phyloP scores from a whole-genome alignment of 2,797 vertebrate genomes.

The Rhynchonycteris naso region DNA sequence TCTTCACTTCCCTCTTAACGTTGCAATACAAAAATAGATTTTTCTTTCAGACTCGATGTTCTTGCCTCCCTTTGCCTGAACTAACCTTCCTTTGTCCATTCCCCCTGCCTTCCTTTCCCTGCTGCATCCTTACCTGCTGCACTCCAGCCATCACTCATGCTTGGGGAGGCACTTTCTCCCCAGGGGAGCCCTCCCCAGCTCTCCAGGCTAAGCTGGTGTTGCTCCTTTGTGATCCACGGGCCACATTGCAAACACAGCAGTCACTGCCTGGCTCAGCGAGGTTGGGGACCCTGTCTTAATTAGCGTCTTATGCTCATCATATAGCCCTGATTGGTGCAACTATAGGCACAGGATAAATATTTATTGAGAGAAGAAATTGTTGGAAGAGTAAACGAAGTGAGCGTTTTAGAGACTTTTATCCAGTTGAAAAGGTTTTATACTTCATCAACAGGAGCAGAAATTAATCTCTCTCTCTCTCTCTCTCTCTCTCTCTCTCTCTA shows the following conservation, averaged over 20 bases:
- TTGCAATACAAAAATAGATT: not conserved
- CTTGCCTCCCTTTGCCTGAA: not conserved
- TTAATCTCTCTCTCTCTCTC: not conserved
- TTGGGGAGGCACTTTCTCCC: not conserved
- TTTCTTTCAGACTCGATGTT: not conserved
- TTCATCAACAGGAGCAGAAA: not conserved
- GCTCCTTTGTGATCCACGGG: not conserved
- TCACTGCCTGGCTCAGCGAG: not conserved
- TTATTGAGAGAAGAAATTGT: not conserved
- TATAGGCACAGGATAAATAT: not conserved
- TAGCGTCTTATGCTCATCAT: accelerated
- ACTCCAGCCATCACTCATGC: not conserved
- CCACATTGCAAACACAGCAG: not conserved
- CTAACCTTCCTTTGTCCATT: not conserved
- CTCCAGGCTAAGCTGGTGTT: not conserved
- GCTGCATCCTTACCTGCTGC: not conserved
- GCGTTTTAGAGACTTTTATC: not conserved
- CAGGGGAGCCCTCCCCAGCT: not conserved
- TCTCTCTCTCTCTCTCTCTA: not conserved
- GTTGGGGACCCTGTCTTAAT: not conserved
- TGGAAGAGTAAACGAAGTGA: not conserved
- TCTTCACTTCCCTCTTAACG: not conserved
- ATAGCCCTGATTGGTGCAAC: not conserved
- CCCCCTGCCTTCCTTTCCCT: not conserved
- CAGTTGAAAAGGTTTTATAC: not conserved